Conservation (phyloP, 2,888 invertebrate species). For the Meteorus cinctellus region DNA sequence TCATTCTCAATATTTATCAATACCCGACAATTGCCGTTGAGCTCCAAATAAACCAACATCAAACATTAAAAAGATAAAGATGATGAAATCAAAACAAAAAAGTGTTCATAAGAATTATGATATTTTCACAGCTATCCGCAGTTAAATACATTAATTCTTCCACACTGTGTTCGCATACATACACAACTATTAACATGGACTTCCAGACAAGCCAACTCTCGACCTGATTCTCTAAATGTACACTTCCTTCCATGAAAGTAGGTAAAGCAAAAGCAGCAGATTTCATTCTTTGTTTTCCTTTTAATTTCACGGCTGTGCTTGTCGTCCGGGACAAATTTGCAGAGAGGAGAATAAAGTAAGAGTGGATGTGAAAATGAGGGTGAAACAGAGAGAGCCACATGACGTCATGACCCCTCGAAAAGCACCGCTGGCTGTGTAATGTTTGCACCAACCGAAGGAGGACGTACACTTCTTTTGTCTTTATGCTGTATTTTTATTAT, state of each 20-base stretch:
- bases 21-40: too few relatives aligned
- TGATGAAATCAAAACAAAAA: too few relatives aligned
- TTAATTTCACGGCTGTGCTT: constrained; percentile 14
- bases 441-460: neutral
- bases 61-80: too few relatives aligned
- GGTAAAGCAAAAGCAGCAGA: constrained; percentile 5
- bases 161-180: neutral
- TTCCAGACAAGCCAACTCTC: neutral
- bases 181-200: neutral
- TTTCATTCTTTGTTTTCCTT: constrained; percentile 15
- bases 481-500: neutral
- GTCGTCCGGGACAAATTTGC: constrained; percentile 12
- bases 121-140: too few relatives aligned
- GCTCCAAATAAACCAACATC: too few relatives aligned
- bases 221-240: constrained; percentile 9
- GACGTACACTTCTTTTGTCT: neutral
- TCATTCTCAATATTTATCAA: too few relatives aligned
- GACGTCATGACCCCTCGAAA: constrained; percentile 12
- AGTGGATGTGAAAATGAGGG: constrained; percentile 1
- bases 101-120: too few relatives aligned
- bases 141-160: too few relatives aligned
- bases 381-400: neutral
- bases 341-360: constrained; percentile 2
- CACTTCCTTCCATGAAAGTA: constrained; percentile 1
- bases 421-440: constrained; percentile 9